Percentiles rank a stretch among this genome's conserved stretches.
phyloP scores from a whole-genome alignment of 1,140 invertebrate genomes.

The Atta colombica region DNA sequence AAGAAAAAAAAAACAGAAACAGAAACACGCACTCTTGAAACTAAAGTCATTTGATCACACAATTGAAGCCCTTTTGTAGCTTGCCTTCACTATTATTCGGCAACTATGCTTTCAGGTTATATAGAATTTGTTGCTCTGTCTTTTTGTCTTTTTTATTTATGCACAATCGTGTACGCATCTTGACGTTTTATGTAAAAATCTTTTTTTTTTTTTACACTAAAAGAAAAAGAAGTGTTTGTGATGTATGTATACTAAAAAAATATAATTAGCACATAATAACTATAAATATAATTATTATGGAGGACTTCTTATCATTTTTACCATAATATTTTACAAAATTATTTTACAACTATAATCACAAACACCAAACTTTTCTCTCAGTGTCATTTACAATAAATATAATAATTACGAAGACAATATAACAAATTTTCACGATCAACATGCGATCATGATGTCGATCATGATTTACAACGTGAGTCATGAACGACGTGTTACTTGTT shows the following conservation, averaged over 20 bases:
- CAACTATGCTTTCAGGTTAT: constrained; percentile 75
- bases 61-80: constrained; percentile 64
- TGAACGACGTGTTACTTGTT: constrained; percentile 64
- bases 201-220: not conserved
- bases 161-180: constrained; percentile 22
- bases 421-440: constrained; percentile 32
- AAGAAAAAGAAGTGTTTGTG: too few relatives aligned
- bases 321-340: too few relatives aligned
- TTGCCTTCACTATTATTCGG: constrained; percentile 68
- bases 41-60: constrained; percentile 24
- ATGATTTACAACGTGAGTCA: constrained; percentile 43
- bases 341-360: too few relatives aligned
- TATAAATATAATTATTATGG: too few relatives aligned
- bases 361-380: too few relatives aligned
- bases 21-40: constrained; percentile 59
- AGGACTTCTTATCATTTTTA: too few relatives aligned
- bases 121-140: constrained; percentile 71
- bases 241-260: too few relatives aligned
- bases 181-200: constrained; percentile 16
- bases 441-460: constrained; percentile 43
- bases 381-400: constrained; percentile 6
- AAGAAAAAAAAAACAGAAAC: not conserved
- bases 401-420: not conserved
- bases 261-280: too few relatives aligned
- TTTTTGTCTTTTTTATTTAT: constrained; percentile 56